Evolutionary conservation across 2,797 vertebrate genomes (phyloP).

Genomic region (Simalia tracyae): DNA sequence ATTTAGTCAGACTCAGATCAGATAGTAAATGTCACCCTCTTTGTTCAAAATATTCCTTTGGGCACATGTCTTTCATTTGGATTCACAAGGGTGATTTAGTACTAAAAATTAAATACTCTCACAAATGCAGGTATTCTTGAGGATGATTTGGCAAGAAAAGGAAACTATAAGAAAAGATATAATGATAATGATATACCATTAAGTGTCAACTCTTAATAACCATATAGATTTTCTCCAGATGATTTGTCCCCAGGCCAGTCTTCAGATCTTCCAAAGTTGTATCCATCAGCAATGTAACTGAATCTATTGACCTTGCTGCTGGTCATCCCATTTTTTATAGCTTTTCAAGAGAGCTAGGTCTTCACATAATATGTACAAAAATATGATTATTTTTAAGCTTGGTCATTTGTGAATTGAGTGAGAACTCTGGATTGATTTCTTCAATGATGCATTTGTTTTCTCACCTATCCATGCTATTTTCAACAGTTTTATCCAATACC

Average conservation of each 20-base stretch:
- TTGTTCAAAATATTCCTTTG: not conserved
- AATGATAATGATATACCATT: not conserved
- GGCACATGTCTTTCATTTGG: not conserved
- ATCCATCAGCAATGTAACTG: not conserved
- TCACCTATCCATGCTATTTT: not conserved
- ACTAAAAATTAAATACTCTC: not conserved
- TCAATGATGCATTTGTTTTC: not conserved
- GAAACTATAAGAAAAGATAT: not conserved
- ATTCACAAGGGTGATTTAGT: not conserved
- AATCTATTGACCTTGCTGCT: not conserved
- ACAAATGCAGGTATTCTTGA: not conserved
- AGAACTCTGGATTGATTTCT: not conserved
- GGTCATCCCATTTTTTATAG: not conserved
- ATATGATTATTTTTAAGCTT: not conserved
- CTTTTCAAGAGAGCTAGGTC: not conserved
- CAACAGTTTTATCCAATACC: not conserved
- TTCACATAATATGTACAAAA: not conserved
- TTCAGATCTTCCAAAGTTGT: not conserved
- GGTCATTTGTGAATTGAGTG: not conserved
- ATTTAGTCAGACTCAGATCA: not conserved
- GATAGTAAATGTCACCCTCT: too few relatives aligned
- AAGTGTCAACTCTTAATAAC: not conserved
- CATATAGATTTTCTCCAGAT: not conserved
- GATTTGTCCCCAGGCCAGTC: not conserved
- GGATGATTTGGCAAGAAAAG: not conserved